phyloP scores from a whole-genome alignment of 2,113 vertebrate species.

The Pionites leucogaster region DNA sequence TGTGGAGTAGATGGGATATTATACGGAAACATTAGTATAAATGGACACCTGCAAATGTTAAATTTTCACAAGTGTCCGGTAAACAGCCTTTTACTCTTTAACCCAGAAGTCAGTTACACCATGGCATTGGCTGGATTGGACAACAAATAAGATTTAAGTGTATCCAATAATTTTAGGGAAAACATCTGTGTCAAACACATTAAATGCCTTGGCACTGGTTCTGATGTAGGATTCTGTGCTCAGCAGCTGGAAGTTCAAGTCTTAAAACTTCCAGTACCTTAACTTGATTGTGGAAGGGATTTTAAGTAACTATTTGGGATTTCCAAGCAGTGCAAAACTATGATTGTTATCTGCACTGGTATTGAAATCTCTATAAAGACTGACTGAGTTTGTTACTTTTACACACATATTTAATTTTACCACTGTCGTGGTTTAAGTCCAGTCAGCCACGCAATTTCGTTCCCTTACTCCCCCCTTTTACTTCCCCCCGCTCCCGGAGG shows the following conservation, averaged over 20 bases:
- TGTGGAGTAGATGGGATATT: not conserved
- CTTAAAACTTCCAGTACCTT: constrained; percentile 7
- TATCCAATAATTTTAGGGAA: constrained; percentile 2
- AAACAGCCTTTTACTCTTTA: not conserved
- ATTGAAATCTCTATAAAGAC: not conserved
- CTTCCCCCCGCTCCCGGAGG: too few relatives aligned
- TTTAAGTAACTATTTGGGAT: not conserved
- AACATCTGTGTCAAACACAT: not conserved
- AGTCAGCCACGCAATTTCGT: too few relatives aligned
- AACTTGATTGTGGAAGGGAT: not conserved
- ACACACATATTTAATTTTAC: not conserved
- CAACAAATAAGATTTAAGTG: constrained; percentile 27
- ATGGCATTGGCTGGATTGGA: not conserved
- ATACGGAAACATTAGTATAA: not conserved
- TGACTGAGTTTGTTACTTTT: not conserved
- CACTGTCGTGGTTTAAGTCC: too few relatives aligned
- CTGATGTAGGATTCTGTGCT: not conserved
- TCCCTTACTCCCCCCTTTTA: too few relatives aligned
- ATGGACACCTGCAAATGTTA: not conserved
- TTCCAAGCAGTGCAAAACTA: not conserved
- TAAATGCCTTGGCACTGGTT: not conserved
- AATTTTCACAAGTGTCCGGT: not conserved
- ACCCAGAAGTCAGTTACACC: not conserved
- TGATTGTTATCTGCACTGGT: not conserved
- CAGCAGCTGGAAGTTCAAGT: not conserved